A percentile compares a stretch with the other conserved stretches of the same genome.
Conservation (phyloP, 2,888 invertebrate genomes). For the Stomorhina lunata region DNA sequence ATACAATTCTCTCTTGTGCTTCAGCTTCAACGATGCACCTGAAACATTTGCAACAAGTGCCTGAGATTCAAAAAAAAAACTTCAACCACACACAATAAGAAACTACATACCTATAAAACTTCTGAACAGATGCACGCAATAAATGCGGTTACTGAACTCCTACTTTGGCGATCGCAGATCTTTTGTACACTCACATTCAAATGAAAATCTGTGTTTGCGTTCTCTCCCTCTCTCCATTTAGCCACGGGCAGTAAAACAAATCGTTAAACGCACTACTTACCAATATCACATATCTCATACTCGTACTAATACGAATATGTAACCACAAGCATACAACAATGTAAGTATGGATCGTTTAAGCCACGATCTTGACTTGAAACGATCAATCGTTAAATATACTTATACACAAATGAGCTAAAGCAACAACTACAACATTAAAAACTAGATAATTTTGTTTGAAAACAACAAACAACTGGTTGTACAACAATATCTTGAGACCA, state of each 20-base stretch:
- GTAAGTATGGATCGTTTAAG: constrained; percentile 57
- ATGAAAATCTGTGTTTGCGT: background rate
- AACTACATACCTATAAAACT: background rate
- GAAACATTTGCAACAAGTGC: constrained; percentile 59
- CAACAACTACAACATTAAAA: constrained; percentile 4
- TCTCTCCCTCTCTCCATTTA: constrained; percentile 42
- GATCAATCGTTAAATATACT: constrained; percentile 42
- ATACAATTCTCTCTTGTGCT: constrained; percentile 20
- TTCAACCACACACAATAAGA: background rate
- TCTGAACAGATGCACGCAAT: constrained; percentile 62
- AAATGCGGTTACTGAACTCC: constrained; percentile 60
- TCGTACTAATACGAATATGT: background rate
- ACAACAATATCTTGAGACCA: constrained; percentile 14
- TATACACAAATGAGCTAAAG: background rate
- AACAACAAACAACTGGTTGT: constrained; percentile 26
- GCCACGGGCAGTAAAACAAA: constrained; percentile 58
- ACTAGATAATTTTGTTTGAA: constrained; percentile 12
- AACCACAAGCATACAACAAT: constrained; percentile 18
- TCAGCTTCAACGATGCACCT: constrained; percentile 42
- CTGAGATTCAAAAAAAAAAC: background rate
- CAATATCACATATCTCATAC: constrained; percentile 32
- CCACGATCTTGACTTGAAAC: constrained; percentile 53
- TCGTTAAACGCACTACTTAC: constrained; percentile 60
- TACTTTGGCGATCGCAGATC: background rate
- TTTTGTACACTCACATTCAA: background rate